phyloP scores from a whole-genome alignment of 2,113 vertebrate species.

The Glaucidium brasilianum region DNA sequence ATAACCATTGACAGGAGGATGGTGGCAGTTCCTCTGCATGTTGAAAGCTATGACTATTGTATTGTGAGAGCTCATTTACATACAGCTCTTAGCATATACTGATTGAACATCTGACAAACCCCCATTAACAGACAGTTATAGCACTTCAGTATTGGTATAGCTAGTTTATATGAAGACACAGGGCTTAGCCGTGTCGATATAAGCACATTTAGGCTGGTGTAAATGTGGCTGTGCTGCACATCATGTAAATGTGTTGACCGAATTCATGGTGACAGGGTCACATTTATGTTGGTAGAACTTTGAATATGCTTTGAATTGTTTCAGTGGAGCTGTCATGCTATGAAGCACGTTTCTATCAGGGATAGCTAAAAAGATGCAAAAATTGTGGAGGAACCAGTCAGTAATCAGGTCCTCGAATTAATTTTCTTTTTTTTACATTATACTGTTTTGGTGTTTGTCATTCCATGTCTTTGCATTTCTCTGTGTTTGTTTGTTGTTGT shows the following conservation, averaged over 20 bases:
- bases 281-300: background rate
- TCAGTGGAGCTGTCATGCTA: background rate
- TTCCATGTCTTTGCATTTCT: background rate
- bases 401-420: background rate
- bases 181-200: fast-evolving
- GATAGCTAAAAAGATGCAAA: background rate
- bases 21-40: background rate
- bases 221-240: background rate
- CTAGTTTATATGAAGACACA: background rate
- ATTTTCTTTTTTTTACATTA: background rate
- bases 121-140: background rate
- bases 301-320: background rate
- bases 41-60: background rate
- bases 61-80: background rate
- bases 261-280: background rate
- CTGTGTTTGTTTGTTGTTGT: background rate
- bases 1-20: background rate
- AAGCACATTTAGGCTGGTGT: background rate
- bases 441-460: background rate
- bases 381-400: background rate
- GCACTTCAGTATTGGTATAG: too few relatives aligned
- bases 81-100: background rate
- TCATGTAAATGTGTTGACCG: background rate
- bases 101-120: background rate
- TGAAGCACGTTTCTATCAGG: background rate